These are phyloP conservation scores for Perizoma flavofasciatum DNA, from an alignment of 2,888 invertebrate species.

Conservation along the genomic window DNA sequence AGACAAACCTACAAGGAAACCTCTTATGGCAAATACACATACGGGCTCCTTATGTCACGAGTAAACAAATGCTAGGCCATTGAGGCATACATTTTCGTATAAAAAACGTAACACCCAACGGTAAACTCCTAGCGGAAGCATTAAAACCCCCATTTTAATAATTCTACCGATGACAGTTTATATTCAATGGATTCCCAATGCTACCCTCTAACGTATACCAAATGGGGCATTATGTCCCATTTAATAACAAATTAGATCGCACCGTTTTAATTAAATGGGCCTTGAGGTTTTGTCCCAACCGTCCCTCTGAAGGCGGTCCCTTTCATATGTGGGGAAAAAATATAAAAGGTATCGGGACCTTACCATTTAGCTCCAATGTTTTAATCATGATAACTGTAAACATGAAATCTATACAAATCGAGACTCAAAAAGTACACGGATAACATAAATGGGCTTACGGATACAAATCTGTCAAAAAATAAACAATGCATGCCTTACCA, in stretches of 20 bases:
- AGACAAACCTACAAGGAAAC: too few species aligned
- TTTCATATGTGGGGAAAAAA: slow-evolving; percentile 6
- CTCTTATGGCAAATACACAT: too few species aligned
- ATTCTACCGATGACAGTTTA: slow-evolving; percentile 68
- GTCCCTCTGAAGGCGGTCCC: slow-evolving; percentile 13
- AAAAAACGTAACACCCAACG: slow-evolving; percentile 19
- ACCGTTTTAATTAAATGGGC: slow-evolving; percentile 60
- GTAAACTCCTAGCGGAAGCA: slow-evolving; percentile 55
- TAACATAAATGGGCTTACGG: too few species aligned
- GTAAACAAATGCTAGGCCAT: too few species aligned
- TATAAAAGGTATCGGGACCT: slow-evolving; percentile 1
- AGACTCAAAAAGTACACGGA: too few species aligned
- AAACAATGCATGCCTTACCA: too few species aligned
- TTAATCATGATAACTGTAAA: not conserved
- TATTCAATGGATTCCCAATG: slow-evolving; percentile 74
- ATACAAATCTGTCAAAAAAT: too few species aligned
- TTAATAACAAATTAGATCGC: slow-evolving; percentile 80
- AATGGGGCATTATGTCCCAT: slow-evolving; percentile 75
- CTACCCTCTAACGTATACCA: slow-evolving; percentile 59
- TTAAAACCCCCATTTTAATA: slow-evolving; percentile 63
- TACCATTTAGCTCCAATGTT: slow-evolving; percentile 2
- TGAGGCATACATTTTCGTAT: too few species aligned
- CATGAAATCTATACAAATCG: not conserved
- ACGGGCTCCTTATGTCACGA: too few species aligned
- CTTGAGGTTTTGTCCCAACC: slow-evolving; percentile 25